Evolutionary conservation across 1,140 invertebrate species (phyloP), one percentile per base, ranked within the genome.

Genomic region (Eurosta solidaginis): DNA sequence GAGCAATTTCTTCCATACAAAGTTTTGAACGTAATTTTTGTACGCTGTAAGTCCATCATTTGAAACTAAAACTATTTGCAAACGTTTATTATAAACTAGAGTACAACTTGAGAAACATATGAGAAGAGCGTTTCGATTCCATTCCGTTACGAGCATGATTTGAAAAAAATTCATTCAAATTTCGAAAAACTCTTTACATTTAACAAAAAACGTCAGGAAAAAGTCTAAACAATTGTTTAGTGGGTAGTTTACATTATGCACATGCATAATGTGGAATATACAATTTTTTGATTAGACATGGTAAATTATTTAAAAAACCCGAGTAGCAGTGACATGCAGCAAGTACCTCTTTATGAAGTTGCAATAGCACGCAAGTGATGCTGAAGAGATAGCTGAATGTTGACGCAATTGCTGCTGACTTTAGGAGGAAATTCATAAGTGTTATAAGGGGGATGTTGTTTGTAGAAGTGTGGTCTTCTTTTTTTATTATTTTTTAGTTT

Each of bases 241-340:
- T 29, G 45, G 7, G 17, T 6, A 59, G n/a, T 17, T n/a, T 25
- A 12, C 22, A 10, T 17, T 29, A 74, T 29, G 27, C 29, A 29
- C 68, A 40, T 12, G 14, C 22, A 10, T 29, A 44, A 7, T 20
- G 40, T 29, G 10, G 10, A 33, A 14, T 33, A 76, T 84, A 86
- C 86, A 85, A 86, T 86, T 84, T 86, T 85, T 81, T 83, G 84
- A 83, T 86, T 84, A 86, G 84, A 83, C 82, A 86, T 86, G 84
- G 83, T 86, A 86, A 86, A 86, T 86, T 84, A 86, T 82, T 82
- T 68, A 81, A 85, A 84, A 85, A 83, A 81, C 84, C n/a, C n/a
- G n/a, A 79, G 80, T 81, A n/a, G n/a, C n/a, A n/a, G 82, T 79
- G 79, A 79, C 82, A 82, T 77, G 49, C 79, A 80, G 59, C 45